Conservation (phyloP, 2,113 vertebrate species). For the Sylvicapra grimmia region DNA sequence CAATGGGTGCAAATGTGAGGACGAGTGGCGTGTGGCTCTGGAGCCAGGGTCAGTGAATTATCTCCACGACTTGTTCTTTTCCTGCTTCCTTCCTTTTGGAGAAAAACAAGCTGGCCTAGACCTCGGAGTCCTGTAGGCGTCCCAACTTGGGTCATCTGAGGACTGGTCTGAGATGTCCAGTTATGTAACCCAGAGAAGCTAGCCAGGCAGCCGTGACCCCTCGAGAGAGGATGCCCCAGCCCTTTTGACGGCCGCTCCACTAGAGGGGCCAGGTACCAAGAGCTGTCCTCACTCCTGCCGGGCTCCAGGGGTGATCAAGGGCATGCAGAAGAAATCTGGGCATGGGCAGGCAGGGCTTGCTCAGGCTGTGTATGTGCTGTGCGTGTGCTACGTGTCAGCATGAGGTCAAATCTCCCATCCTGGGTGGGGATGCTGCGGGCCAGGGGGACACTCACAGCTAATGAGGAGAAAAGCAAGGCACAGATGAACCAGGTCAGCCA, state of each 20-base stretch:
- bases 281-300: neutral
- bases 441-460: neutral
- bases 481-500: neutral
- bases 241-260: neutral
- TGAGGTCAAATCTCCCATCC: neutral
- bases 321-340: neutral
- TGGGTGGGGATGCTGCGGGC: neutral
- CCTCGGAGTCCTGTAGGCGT: neutral
- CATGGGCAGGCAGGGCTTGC: neutral
- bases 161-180: neutral
- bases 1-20: neutral
- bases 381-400: neutral
- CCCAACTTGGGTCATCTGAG: neutral
- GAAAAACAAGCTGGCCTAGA: neutral
- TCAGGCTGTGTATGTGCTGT: neutral
- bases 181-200: neutral
- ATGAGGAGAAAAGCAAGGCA: neutral
- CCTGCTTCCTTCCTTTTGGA: constrained; percentile 24
- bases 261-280: neutral
- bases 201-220: neutral
- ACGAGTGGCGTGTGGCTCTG: no score
- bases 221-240: neutral
- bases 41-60: neutral
- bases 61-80: neutral
- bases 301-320: neutral